phyloP scores from a whole-genome alignment of 2,888 invertebrate species.

The Odontocolon sp. region DNA sequence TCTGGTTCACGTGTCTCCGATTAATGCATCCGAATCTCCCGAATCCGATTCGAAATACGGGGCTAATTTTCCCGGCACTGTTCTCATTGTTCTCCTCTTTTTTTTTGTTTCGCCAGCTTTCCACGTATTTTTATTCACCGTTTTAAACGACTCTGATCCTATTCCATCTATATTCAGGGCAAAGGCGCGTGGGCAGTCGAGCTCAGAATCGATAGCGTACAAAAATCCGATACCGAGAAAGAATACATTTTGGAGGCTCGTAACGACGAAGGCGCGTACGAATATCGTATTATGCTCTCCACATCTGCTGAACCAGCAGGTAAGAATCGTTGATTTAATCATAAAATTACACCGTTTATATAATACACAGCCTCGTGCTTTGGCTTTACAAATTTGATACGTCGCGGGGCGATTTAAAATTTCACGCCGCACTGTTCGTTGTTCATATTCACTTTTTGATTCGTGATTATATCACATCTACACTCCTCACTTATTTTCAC shows the following conservation, averaged over 20 bases:
- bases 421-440: background rate
- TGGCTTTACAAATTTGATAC: slow-evolving; percentile 10
- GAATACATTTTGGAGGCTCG: slow-evolving; percentile 86
- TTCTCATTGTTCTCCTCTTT: background rate
- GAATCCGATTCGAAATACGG: slow-evolving; percentile 43
- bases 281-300: slow-evolving; percentile 87
- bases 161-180: slow-evolving; percentile 81
- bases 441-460: background rate
- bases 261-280: slow-evolving; percentile 86
- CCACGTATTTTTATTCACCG: background rate
- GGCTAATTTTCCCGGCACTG: slow-evolving; percentile 28
- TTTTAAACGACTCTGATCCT: background rate
- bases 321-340: slow-evolving; percentile 72
- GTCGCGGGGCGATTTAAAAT: background rate
- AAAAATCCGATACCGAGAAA: slow-evolving; percentile 89
- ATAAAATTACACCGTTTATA: slow-evolving; percentile 38
- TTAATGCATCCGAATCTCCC: slow-evolving; percentile 49
- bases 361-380: slow-evolving; percentile 59
- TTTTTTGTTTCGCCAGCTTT: background rate
- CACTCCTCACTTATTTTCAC: background rate
- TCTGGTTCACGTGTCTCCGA: slow-evolving; percentile 57
- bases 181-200: slow-evolving; percentile 87
- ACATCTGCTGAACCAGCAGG: slow-evolving; percentile 84
- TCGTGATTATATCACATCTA: background rate
- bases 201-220: slow-evolving; percentile 85